phyloP scores from a whole-genome alignment of 2,888 invertebrate genomes.

The Drosophila meridiana region DNA sequence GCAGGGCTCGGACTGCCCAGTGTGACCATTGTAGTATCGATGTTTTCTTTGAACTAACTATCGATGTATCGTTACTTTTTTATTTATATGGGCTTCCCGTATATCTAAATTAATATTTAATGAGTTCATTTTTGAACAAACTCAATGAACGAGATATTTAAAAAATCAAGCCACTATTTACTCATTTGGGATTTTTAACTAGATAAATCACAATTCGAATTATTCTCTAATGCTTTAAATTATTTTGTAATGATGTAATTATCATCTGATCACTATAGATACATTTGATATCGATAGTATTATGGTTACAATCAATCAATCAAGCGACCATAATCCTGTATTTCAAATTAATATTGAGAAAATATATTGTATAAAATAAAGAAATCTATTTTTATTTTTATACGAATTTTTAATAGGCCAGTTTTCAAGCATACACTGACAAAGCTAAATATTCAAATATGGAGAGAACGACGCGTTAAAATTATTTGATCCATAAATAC shows the following conservation, averaged over 20 bases:
- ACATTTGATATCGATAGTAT: background rate
- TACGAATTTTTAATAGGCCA: constrained; percentile 27
- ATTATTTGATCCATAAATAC: constrained; percentile 92
- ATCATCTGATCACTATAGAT: background rate
- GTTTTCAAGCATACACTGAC: background rate
- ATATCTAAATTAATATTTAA: background rate
- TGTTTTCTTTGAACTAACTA: background rate
- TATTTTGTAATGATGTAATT: background rate
- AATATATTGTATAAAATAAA: background rate
- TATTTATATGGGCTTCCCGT: background rate
- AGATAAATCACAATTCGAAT: background rate
- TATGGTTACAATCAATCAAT: background rate
- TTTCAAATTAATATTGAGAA: background rate
- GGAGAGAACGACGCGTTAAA: background rate
- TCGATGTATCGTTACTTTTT: constrained; percentile 24
- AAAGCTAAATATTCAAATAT: background rate
- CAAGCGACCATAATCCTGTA: background rate
- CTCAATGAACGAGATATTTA: background rate
- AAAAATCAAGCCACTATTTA: background rate
- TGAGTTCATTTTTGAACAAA: background rate
- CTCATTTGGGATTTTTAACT: background rate
- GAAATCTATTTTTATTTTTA: background rate
- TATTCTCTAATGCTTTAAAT: background rate
- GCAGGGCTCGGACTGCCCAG: constrained; percentile 24
- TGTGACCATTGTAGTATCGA: constrained; percentile 41